Percentiles rank a stretch among this genome's conserved stretches.
These are phyloP conservation scores for Miniopterus natalensis DNA, from an alignment of 2,113 vertebrate species.

Conservation along the genomic window DNA sequence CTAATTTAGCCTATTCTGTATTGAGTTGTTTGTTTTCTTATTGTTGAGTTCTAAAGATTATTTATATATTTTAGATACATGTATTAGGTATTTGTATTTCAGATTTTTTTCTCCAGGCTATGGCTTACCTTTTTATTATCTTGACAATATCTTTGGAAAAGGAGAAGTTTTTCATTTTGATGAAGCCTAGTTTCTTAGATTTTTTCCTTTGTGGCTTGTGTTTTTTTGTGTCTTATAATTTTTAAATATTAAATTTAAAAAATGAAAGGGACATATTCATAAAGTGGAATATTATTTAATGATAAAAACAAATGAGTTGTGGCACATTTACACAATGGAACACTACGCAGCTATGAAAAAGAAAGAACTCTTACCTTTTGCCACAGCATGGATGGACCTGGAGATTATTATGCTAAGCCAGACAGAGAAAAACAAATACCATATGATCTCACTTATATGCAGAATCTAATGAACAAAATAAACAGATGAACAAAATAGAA, in stretches of 20 bases:
- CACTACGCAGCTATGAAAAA: too few species aligned
- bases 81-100: not conserved
- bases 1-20: not conserved
- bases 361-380: too few species aligned
- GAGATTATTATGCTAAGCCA: too few species aligned
- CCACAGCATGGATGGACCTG: too few species aligned
- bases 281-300: not conserved
- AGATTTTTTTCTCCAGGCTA: not conserved
- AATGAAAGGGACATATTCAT: not conserved
- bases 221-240: not conserved
- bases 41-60: not conserved
- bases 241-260: slow-evolving; percentile 15
- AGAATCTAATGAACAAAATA: too few species aligned
- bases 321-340: too few species aligned
- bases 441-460: too few species aligned
- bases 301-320: not conserved
- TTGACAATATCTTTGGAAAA: not conserved
- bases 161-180: not conserved
- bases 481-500: too few species aligned
- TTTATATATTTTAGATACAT: not conserved
- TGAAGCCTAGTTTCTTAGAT: not conserved
- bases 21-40: not conserved
- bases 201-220: not conserved
- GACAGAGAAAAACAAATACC: too few species aligned
- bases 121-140: not conserved